phyloP scores from a whole-genome alignment of 2,113 vertebrate species.

The Pterocles orientalis region DNA sequence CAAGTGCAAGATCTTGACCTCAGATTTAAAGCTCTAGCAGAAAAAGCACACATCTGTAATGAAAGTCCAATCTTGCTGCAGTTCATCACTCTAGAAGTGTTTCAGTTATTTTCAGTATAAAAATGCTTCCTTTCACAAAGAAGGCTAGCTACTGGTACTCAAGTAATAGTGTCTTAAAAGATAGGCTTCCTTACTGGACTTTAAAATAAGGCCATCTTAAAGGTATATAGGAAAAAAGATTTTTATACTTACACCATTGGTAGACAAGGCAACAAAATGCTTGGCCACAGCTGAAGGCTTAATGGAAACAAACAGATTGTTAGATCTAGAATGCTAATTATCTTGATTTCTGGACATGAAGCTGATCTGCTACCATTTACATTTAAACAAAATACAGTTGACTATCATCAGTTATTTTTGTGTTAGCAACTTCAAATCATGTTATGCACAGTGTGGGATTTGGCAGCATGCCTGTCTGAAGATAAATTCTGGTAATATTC shows the following conservation, averaged over 20 bases:
- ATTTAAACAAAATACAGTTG: not conserved
- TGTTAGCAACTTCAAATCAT: not conserved
- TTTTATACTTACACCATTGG: conserved; percentile 88
- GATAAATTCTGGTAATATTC: not conserved
- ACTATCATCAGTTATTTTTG: not conserved
- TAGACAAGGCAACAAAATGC: conserved; percentile 97
- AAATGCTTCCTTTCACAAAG: not conserved
- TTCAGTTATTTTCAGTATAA: not conserved
- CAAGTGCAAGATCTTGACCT: not conserved
- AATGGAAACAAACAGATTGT: conserved; percentile 20
- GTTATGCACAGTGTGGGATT: not conserved
- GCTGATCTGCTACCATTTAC: not conserved
- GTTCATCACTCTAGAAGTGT: not conserved
- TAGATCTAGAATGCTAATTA: not conserved
- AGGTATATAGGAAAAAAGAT: not conserved
- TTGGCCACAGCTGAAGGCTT: conserved; percentile 92
- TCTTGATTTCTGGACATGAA: not conserved
- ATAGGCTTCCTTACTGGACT: not conserved
- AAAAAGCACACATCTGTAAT: not conserved
- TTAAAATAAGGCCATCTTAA: not conserved
- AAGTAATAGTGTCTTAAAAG: not conserved
- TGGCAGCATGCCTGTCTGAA: not conserved
- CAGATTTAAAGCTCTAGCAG: not conserved
- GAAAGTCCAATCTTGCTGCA: not conserved
- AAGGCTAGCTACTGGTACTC: not conserved